phyloP scores from a whole-genome alignment of 2,797 vertebrate species.

The Falco novaeseelandiae region DNA sequence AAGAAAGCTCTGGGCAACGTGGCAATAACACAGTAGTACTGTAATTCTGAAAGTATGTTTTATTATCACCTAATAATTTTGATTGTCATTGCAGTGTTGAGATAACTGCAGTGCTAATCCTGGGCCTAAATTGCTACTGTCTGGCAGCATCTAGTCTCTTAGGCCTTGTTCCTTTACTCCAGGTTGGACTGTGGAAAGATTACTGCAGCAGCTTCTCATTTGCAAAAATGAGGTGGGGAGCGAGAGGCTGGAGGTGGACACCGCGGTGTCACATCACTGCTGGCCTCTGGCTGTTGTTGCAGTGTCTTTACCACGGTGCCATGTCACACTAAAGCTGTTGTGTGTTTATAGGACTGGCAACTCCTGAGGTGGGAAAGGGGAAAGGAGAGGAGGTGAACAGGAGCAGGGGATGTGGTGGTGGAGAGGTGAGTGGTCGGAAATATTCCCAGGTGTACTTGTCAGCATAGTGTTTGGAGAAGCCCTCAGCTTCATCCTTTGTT shows the following conservation, averaged over 20 bases:
- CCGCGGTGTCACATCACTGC: not conserved
- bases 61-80: not conserved
- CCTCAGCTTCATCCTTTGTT: not conserved
- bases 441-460: not conserved
- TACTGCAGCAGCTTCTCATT: not conserved
- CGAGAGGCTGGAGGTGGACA: not conserved
- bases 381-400: not conserved
- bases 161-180: not conserved
- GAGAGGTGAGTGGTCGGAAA: not conserved
- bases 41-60: not conserved
- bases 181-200: not conserved
- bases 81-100: not conserved
- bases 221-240: not conserved
- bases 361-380: not conserved
- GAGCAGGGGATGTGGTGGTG: not conserved
- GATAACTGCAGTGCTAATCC: not conserved
- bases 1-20: not conserved
- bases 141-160: not conserved
- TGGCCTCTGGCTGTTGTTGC: too few relatives aligned
- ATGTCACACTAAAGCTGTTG: accelerated
- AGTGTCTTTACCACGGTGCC: not conserved
- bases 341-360: not conserved
- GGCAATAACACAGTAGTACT: not conserved
- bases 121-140: not conserved
- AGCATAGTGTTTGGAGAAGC: not conserved